These are phyloP conservation scores for Bambusicola thoracicus DNA, from an alignment of 2,113 vertebrate genomes.

Conservation along the genomic window DNA sequence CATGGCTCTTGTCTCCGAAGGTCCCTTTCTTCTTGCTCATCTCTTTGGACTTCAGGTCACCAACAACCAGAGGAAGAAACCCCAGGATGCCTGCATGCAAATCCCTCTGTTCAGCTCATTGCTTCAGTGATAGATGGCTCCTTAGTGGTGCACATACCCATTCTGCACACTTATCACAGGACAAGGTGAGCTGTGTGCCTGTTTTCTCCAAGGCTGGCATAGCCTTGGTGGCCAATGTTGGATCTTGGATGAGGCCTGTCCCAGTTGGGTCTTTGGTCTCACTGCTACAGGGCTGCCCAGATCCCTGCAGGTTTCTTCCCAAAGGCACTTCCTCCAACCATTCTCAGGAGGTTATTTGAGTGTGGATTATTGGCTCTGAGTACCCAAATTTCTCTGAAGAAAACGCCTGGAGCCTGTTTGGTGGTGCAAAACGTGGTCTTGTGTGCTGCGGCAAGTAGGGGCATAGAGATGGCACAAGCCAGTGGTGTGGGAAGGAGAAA, in stretches of 20 bases:
- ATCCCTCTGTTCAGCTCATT: background rate
- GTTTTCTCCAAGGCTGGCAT: fast-evolving
- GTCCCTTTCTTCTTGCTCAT: background rate
- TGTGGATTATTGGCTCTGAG: fast-evolving
- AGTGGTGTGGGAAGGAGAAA: background rate
- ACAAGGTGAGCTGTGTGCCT: background rate
- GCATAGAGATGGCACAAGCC: background rate
- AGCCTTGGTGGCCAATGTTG: fast-evolving
- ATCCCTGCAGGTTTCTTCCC: background rate
- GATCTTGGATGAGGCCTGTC: background rate
- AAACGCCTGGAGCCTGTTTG: background rate
- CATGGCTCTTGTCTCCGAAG: background rate
- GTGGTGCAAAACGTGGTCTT: background rate
- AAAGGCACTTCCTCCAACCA: background rate
- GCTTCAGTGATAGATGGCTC: background rate
- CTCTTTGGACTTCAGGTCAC: background rate
- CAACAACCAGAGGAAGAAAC: background rate
- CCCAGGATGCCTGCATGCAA: background rate
- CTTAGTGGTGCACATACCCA: background rate
- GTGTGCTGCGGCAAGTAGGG: fast-evolving
- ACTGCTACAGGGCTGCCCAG: fast-evolving
- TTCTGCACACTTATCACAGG: background rate
- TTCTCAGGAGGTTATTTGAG: background rate
- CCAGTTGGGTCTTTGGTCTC: background rate
- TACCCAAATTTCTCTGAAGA: background rate